phyloP scores from a whole-genome alignment of 1,140 invertebrate species.

The Bilobella aurantiaca region DNA sequence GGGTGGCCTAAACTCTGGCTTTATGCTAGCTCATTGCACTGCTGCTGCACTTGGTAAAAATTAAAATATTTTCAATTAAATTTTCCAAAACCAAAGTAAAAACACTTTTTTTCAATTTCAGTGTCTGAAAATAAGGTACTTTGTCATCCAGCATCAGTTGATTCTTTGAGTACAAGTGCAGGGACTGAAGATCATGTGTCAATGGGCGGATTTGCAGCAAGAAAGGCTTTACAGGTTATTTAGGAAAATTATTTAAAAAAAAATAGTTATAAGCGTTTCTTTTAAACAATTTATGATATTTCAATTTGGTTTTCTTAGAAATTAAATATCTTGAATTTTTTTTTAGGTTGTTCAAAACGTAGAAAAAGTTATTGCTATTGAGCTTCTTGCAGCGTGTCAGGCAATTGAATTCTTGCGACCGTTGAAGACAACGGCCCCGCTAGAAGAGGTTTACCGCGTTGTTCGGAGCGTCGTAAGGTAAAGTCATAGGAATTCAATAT shows the following conservation, averaged over 20 bases:
- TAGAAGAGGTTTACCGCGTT: slow-evolving; percentile 57
- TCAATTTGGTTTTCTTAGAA: neutral
- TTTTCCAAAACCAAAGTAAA: no score
- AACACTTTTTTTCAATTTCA: slow-evolving; percentile 34
- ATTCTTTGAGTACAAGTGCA: slow-evolving; percentile 60
- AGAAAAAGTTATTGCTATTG: slow-evolving; percentile 58
- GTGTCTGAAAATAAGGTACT: slow-evolving; percentile 65
- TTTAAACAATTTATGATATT: no score
- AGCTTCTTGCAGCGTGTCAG: slow-evolving; percentile 60
- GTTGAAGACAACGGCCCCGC: slow-evolving; percentile 54
- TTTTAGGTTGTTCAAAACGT: slow-evolving; percentile 54
- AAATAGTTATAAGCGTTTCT: neutral
- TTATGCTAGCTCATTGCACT: slow-evolving; percentile 66
- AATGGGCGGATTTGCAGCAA: slow-evolving; percentile 62
- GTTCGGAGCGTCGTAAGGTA: slow-evolving; percentile 48
- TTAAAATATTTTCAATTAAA: slow-evolving; percentile 2
- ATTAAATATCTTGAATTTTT: neutral
- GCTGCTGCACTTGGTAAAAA: slow-evolving; percentile 54
- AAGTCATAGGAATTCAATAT: neutral
- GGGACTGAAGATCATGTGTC: slow-evolving; percentile 67
- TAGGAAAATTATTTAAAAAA: slow-evolving; percentile 12
- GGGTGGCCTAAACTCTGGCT: slow-evolving; percentile 63
- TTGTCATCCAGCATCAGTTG: slow-evolving; percentile 61
- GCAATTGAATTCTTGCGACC: slow-evolving; percentile 64
- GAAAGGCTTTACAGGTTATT: slow-evolving; percentile 49